Evolutionary conservation across 2,888 invertebrate genomes (phyloP).

Genomic region (Peribatodes rhomboidaria): DNA sequence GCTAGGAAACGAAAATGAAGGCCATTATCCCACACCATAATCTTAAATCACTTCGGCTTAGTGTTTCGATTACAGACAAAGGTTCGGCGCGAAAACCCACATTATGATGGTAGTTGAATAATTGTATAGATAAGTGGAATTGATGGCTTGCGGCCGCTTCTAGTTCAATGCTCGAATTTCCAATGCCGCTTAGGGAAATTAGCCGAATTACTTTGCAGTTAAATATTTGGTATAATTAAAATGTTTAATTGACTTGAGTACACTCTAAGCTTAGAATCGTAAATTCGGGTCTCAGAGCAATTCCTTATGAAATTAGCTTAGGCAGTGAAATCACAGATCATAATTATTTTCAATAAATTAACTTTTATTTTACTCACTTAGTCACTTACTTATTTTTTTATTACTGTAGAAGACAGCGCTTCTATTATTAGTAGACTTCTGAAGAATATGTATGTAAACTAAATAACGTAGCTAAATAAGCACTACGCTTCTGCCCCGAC

Average conservation of each 20-base stretch:
- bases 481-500: not conserved
- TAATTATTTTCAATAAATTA: not conserved
- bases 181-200: conserved; percentile 34
- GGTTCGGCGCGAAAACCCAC: conserved; percentile 80
- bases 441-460: not conserved
- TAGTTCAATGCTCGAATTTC: conserved; percentile 38
- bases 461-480: not conserved
- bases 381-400: not conserved
- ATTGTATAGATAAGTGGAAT: conserved; percentile 83
- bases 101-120: conserved; percentile 84
- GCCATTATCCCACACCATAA: conserved; percentile 84
- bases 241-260: conserved; percentile 28
- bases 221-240: conserved; percentile 28
- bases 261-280: conserved; percentile 2
- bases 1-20: conserved; percentile 77
- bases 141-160: conserved; percentile 66
- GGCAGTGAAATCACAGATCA: conserved; percentile 1
- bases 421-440: too few species aligned
- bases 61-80: conserved; percentile 86
- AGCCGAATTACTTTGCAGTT: conserved; percentile 29
- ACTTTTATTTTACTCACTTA: not conserved
- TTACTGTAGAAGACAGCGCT: too few species aligned
- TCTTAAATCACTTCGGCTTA: conserved; percentile 85
- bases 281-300: conserved; percentile 18
- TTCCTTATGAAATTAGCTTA: conserved; percentile 11